A percentile compares a stretch with the other conserved stretches of the same genome.
phyloP scores from a whole-genome alignment of 2,888 invertebrate species.

The Zelleria hepariella region DNA sequence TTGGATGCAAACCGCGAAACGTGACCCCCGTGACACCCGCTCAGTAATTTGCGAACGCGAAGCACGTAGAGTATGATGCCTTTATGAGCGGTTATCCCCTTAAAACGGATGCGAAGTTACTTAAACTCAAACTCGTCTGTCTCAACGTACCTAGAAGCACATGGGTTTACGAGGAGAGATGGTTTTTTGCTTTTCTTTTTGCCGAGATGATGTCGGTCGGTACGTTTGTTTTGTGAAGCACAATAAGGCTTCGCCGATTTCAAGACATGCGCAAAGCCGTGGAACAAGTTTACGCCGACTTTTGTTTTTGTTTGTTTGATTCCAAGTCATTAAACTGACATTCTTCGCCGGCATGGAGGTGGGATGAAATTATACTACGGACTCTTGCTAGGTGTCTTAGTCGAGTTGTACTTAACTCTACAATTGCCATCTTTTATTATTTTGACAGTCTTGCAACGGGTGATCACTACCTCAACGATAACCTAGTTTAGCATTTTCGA shows the following conservation, averaged over 20 bases:
- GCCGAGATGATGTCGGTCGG: not conserved
- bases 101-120: slow-evolving; percentile 42
- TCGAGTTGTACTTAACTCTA: too few relatives aligned
- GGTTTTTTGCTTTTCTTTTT: not conserved
- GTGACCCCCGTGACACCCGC: slow-evolving; percentile 28
- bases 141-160: not conserved
- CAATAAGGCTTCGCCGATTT: not conserved
- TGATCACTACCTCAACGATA: too few relatives aligned
- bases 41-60: slow-evolving; percentile 37
- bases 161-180: not conserved
- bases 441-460: too few relatives aligned
- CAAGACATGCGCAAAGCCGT: not conserved
- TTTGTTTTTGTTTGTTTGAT: not conserved
- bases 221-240: not conserved
- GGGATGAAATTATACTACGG: not conserved
- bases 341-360: not conserved
- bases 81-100: slow-evolving; percentile 42
- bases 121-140: not conserved
- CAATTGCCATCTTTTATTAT: too few relatives aligned
- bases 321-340: not conserved
- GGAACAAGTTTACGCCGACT: not conserved
- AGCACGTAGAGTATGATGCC: slow-evolving; percentile 28
- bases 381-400: too few relatives aligned
- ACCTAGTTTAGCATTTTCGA: too few relatives aligned
- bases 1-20: slow-evolving; percentile 16